phyloP scores from a whole-genome alignment of 2,113 vertebrate species.

The Triplophysa rosa region DNA sequence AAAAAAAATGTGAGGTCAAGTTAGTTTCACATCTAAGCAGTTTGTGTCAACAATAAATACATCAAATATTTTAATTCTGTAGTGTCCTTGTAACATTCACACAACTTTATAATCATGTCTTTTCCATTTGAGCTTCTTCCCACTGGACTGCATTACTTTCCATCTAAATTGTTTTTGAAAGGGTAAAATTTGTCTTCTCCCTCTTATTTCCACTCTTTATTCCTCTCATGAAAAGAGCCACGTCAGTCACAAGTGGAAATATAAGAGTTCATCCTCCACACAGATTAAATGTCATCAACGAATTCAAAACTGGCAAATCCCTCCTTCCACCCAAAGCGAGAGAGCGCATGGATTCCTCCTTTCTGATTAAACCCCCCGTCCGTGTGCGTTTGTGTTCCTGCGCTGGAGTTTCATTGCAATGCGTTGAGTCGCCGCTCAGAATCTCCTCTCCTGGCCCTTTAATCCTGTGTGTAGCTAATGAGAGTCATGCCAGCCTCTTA shows the following conservation, averaged over 20 bases:
- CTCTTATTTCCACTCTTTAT: conserved; percentile 29
- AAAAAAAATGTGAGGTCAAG: neutral
- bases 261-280: conserved; percentile 69
- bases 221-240: conserved; percentile 51
- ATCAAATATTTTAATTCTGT: too few relatives aligned
- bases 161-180: neutral
- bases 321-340: conserved; percentile 47
- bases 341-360: conserved; percentile 64
- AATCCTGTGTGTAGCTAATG: conserved; percentile 76
- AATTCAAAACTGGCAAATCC: conserved; percentile 74
- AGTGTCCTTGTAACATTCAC: too few relatives aligned
- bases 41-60: neutral
- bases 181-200: conserved; percentile 13
- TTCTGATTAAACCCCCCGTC: conserved; percentile 75
- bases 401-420: conserved; percentile 75
- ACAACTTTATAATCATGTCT: too few relatives aligned
- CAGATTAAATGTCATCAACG: conserved; percentile 78
- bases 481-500: conserved; percentile 70
- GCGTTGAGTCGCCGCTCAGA: conserved; percentile 73
- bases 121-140: neutral
- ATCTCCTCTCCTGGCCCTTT: conserved; percentile 65
- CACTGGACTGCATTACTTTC: neutral
- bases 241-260: conserved; percentile 72
- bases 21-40: neutral
- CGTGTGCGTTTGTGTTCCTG: conserved; percentile 66